phyloP scores from a whole-genome alignment of 2,888 invertebrate genomes.

The Drosophila quasianomalipes region DNA sequence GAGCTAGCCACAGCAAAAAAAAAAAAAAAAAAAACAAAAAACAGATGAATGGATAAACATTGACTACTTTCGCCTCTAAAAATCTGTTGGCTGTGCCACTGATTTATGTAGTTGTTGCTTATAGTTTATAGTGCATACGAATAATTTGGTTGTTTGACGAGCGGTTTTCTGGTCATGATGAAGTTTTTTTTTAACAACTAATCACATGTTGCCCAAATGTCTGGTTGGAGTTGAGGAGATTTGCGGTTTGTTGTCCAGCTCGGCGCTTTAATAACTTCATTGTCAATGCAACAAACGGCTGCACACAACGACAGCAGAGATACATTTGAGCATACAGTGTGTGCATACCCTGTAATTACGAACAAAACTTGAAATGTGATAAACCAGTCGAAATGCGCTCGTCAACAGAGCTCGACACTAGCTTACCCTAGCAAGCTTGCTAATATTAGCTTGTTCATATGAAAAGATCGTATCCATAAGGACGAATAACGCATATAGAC shows the following conservation, averaged over 20 bases:
- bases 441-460: not conserved
- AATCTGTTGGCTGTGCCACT: slow-evolving; percentile 24
- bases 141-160: slow-evolving; percentile 35
- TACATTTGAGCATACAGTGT: slow-evolving; percentile 4
- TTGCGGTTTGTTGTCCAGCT: slow-evolving; percentile 59
- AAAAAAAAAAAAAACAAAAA: not conserved
- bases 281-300: slow-evolving; percentile 73
- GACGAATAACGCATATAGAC: too few species aligned
- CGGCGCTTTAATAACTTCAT: slow-evolving; percentile 80
- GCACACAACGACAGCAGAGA: slow-evolving; percentile 41
- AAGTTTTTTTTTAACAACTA: slow-evolving; percentile 34
- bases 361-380: not conserved
- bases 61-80: slow-evolving; percentile 45
- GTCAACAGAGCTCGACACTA: not conserved
- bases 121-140: slow-evolving; percentile 37
- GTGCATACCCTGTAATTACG: slow-evolving; percentile 25
- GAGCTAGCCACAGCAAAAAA: not conserved
- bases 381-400: not conserved
- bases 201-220: slow-evolving; percentile 63
- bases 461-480: not conserved
- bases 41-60: not conserved
- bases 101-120: slow-evolving; percentile 47
- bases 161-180: slow-evolving; percentile 15
- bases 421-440: not conserved
- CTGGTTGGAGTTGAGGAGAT: slow-evolving; percentile 31